Percentiles rank a stretch among this genome's conserved stretches.
Conservation (phyloP, 2,888 invertebrate genomes). For the Seira ritae region DNA sequence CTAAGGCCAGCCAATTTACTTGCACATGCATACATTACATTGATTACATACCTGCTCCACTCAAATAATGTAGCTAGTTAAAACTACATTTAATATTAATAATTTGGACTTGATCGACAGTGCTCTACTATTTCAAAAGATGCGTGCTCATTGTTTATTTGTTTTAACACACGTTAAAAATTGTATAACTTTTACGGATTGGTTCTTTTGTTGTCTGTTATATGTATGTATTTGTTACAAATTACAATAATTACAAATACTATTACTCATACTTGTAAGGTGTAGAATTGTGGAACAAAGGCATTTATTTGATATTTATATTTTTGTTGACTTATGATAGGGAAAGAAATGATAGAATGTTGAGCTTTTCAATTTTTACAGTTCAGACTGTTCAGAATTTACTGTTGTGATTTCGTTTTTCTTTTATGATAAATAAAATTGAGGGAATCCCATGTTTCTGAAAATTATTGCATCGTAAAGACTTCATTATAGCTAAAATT, state of each 20-base stretch:
- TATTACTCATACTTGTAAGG: not conserved
- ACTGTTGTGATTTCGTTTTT: too few relatives aligned
- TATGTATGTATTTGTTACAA: too few relatives aligned
- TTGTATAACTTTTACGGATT: not conserved
- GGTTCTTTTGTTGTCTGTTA: not conserved
- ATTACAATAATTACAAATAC: not conserved
- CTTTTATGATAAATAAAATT: not conserved
- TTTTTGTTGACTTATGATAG: not conserved
- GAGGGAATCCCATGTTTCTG: not conserved
- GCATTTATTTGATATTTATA: slow-evolving; percentile 16
- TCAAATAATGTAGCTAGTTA: too few relatives aligned
- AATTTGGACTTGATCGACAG: too few relatives aligned
- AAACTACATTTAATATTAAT: too few relatives aligned
- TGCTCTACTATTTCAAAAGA: too few relatives aligned
- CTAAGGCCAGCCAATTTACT: slow-evolving; percentile 2
- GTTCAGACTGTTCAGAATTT: not conserved
- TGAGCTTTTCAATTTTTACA: slow-evolving; percentile 10
- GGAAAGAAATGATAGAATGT: not conserved
- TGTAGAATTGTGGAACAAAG: not conserved
- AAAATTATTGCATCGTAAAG: too few relatives aligned
- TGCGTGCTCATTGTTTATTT: too few relatives aligned
- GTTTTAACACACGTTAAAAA: too few relatives aligned
- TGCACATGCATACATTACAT: too few relatives aligned
- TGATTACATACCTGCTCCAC: too few relatives aligned
- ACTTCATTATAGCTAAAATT: too few relatives aligned